Evolutionary conservation across 1,140 invertebrate species (phyloP), one percentile per base, ranked within the genome.

Genomic region (Oscheius sp.): DNA sequence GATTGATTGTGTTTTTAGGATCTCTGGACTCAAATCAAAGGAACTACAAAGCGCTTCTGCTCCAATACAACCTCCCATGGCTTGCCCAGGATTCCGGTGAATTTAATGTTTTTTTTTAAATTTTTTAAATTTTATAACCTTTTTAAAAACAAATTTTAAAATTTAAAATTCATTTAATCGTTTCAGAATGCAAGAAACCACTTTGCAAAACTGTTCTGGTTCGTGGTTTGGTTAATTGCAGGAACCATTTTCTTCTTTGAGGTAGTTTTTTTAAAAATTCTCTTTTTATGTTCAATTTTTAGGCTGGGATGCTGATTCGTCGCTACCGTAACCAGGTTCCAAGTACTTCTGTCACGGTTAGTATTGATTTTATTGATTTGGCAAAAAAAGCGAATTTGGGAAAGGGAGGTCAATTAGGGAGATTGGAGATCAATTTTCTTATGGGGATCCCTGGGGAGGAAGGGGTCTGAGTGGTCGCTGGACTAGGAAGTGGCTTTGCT

Each of bases 51-150:
- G 23, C 52, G 67, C 34, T 68, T 68, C 18, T 29, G 58, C 3
- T 59, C 34, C 29, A 68, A 68, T 20, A 68, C 67, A 1, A 68
- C 67, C 1, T 49, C 67, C 20, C 67, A 68, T 31, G 67, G 67
- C 38, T 49, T 68, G 32, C 67, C 67, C 20, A 20, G 67, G 31
- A 59, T 68, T n/a, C 55, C 67, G 7, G 49, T 55, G 28, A 55
- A 7, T 55, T 55, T 55, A n/a, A 20, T 55, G 7, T 13, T 13
- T 55, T 23, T 55, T 23, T 4, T 55, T 7, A 7, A 55, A 55
- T 55, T 7, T 13, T 23, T 13, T 4, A 55, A 13, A 55, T n/a
- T n/a, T n/a, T n/a, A n/a, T n/a, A n/a, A n/a, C n/a, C n/a, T n/a
- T n/a, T n/a, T n/a, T n/a, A n/a, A n/a, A n/a, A n/a, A n/a, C n/a